phyloP scores from a whole-genome alignment of 2,888 invertebrate species.

The Stenotaenia linearis region DNA sequence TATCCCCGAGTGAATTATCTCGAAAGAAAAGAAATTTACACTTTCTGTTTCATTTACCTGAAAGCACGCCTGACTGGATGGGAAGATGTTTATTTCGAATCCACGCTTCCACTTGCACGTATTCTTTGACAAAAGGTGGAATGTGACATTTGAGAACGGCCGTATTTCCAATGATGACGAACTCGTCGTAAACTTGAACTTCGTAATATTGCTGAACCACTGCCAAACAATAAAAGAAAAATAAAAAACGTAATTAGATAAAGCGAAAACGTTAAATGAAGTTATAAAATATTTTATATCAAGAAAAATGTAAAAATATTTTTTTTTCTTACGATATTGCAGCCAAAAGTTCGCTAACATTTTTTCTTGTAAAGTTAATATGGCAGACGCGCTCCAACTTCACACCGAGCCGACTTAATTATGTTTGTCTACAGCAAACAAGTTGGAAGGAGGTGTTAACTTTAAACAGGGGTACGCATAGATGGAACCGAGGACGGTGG shows the following conservation, averaged over 20 bases:
- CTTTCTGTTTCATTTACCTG: slow-evolving; percentile 5
- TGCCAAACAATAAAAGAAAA: slow-evolving; percentile 36
- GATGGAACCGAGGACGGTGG: not conserved
- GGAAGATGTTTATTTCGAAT: slow-evolving; percentile 21
- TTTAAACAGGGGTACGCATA: not conserved
- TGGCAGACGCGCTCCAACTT: not conserved
- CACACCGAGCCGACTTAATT: not conserved
- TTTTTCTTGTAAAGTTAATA: no score
- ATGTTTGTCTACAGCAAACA: not conserved
- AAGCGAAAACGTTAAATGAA: not conserved
- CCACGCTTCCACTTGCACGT: slow-evolving; percentile 31
- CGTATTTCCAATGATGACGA: slow-evolving; percentile 43
- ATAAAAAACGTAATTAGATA: not conserved
- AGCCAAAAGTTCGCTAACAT: no score
- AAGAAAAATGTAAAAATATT: not conserved
- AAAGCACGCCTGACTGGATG: slow-evolving; percentile 9
- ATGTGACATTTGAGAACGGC: slow-evolving; percentile 35
- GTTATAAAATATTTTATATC: not conserved
- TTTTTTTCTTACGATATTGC: no score
- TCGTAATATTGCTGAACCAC: slow-evolving; percentile 46
- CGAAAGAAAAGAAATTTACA: not conserved
- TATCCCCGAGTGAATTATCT: not conserved
- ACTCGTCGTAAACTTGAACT: slow-evolving; percentile 48
- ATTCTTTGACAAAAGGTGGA: slow-evolving; percentile 33
- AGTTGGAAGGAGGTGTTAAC: not conserved